phyloP scores from a whole-genome alignment of 2,797 vertebrate species.

The Miichthys miiuy region DNA sequence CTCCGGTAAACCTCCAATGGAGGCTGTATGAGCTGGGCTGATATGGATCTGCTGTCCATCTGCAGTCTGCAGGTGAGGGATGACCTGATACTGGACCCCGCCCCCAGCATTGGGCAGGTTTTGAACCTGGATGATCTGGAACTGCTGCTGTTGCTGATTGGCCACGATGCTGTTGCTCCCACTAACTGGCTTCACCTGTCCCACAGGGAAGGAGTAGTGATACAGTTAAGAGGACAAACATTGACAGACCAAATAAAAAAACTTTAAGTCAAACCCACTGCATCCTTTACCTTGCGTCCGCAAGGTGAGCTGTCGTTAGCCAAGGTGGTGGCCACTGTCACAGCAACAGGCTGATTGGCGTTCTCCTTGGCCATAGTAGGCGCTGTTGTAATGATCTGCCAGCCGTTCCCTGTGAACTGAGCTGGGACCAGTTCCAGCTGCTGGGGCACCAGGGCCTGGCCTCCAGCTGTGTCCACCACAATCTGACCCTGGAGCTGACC shows the following conservation, averaged over 20 bases:
- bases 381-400: slow-evolving; percentile 96
- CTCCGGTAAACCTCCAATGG: slow-evolving; percentile 88
- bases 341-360: slow-evolving; percentile 87
- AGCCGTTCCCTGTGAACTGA: slow-evolving; percentile 95
- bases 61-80: slow-evolving; percentile 96
- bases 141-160: slow-evolving; percentile 86
- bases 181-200: slow-evolving; percentile 84
- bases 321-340: slow-evolving; percentile 86
- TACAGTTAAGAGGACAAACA: slow-evolving; percentile 27
- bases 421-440: slow-evolving; percentile 97
- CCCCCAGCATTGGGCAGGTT: slow-evolving; percentile 91
- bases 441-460: slow-evolving; percentile 93
- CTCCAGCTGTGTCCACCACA: slow-evolving; percentile 94
- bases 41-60: slow-evolving; percentile 98
- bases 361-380: slow-evolving; percentile 93
- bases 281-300: slow-evolving; percentile 84
- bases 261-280: not conserved
- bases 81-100: slow-evolving; percentile 97
- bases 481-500: slow-evolving; percentile 88
- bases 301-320: slow-evolving; percentile 86
- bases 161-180: slow-evolving; percentile 80
- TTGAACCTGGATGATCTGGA: slow-evolving; percentile 96
- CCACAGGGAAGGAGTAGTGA: slow-evolving; percentile 35
- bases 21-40: slow-evolving; percentile 88
- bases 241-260: not conserved